Evolutionary conservation across 2,113 vertebrate genomes (phyloP).

Genomic region (Archilochus colubris): DNA sequence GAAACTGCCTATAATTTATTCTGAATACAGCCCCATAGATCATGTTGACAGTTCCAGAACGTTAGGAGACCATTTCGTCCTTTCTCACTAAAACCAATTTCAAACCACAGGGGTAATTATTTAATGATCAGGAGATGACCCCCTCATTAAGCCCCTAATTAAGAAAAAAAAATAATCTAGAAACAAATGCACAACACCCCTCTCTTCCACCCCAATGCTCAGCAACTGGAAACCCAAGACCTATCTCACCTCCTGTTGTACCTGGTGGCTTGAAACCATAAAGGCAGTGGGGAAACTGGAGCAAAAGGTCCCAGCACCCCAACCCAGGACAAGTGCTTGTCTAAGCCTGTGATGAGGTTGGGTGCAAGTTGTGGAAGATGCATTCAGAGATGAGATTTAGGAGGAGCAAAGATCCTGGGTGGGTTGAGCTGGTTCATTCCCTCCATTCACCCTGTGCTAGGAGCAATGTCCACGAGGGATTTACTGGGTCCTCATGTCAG

Average conservation of each 20-base stretch:
- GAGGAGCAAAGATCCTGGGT: not conserved
- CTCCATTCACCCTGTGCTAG: fast-evolving
- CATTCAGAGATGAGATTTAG: not conserved
- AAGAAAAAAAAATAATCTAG: not conserved
- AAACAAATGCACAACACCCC: not conserved
- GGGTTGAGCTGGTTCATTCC: not conserved
- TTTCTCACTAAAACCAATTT: constrained; percentile 8
- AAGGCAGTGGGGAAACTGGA: not conserved
- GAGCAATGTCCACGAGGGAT: not conserved
- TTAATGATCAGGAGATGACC: not conserved
- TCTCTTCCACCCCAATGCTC: not conserved
- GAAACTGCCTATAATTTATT: constrained; percentile 61
- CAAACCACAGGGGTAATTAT: not conserved
- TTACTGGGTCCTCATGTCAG: not conserved
- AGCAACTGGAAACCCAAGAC: not conserved
- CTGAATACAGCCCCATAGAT: not conserved
- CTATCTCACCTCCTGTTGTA: not conserved
- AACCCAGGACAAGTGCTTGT: fast-evolving
- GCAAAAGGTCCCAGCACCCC: not conserved
- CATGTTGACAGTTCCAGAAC: constrained; percentile 31
- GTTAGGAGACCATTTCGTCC: constrained; percentile 2
- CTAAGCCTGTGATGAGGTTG: not conserved
- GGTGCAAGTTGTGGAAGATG: not conserved
- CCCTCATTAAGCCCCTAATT: not conserved
- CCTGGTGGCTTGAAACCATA: not conserved